Base-by-base conservation (phyloP, 2,888 invertebrate species). In the Leucoptera coffeella region DNA sequence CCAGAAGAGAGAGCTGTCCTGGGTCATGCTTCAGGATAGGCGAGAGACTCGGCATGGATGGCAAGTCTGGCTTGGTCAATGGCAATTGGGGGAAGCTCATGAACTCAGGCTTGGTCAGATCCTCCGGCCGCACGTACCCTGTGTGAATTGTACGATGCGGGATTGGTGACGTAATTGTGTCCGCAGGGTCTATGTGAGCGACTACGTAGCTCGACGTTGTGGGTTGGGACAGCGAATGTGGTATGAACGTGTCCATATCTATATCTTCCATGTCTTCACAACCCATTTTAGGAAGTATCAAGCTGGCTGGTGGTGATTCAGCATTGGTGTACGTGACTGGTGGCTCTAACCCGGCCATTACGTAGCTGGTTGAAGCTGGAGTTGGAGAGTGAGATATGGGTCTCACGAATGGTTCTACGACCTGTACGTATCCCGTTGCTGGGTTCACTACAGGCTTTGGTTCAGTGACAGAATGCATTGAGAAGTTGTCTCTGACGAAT, bases 1-100 rank as follows among this genome's bases (percentile, higher is more conserved):
- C 57, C 42, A 65, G 64, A 34, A 69, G 45, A 43, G 64, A 67
- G 29, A 69, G 65, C 32, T 64, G 64, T 39, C 61, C 64, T 40
- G 43, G 58, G 37, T 65, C 46, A 28, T 45, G 41, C 43, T 67
- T 65, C 17, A 49, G 40, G 38, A 51, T 43, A 37, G 45, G 40
- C 35, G 61, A 61, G 62, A 65, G 58, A 52, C 42, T 50, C 28
- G 64, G 62, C 58, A 62, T 54, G 21, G 52, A 45, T 28, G 67
- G 65, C 56, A 65, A 58, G 36, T 67, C 67, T 8, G 62, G 35
- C 40, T 59, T 62, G 4, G 52, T 49, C 6, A 56, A 49, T 23
- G 52, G 42, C 28, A 56, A 36, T 31, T 56, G 55, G 13, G 62
- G 50, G 35, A 62, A 54, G 32, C 51, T 54, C 41, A 55, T 41